Evolutionary conservation across 2,888 invertebrate genomes (phyloP).

Genomic region (Tromatobia lineatoria): DNA sequence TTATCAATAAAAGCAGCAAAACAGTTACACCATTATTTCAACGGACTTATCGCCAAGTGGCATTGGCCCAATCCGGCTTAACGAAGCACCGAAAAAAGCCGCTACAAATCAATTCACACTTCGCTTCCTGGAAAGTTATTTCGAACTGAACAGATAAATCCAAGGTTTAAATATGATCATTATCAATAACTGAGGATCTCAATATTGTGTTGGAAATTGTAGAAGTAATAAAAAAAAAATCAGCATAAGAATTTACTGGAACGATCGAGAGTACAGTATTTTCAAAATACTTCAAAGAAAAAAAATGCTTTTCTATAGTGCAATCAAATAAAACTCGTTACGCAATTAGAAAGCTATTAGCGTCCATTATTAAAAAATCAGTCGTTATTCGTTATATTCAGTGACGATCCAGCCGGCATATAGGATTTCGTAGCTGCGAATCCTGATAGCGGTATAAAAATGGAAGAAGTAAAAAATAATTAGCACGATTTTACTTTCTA

Average conservation of each 20-base stretch:
- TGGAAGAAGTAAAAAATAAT: too few relatives aligned
- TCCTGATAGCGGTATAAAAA: too few relatives aligned
- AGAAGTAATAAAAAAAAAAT: background rate
- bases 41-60: constrained; percentile 50
- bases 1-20: background rate
- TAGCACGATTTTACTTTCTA: too few relatives aligned
- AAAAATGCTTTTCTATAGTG: background rate
- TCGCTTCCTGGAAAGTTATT: constrained; percentile 8
- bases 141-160: background rate
- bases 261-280: background rate
- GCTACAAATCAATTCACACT: constrained; percentile 23
- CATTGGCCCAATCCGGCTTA: constrained; percentile 48
- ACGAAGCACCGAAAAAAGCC: constrained; percentile 35
- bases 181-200: background rate
- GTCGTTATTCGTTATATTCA: constrained; percentile 5
- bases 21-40: constrained; percentile 24
- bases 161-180: background rate
- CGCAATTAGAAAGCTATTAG: background rate
- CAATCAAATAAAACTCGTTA: background rate
- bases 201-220: background rate
- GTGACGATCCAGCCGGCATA: too few relatives aligned
- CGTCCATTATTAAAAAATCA: constrained; percentile 3
- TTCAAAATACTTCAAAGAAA: background rate
- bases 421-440: too few relatives aligned
- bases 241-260: background rate